Evolutionary conservation across 2,113 vertebrate genomes (phyloP).

Genomic region (Gobiocypris rarus): DNA sequence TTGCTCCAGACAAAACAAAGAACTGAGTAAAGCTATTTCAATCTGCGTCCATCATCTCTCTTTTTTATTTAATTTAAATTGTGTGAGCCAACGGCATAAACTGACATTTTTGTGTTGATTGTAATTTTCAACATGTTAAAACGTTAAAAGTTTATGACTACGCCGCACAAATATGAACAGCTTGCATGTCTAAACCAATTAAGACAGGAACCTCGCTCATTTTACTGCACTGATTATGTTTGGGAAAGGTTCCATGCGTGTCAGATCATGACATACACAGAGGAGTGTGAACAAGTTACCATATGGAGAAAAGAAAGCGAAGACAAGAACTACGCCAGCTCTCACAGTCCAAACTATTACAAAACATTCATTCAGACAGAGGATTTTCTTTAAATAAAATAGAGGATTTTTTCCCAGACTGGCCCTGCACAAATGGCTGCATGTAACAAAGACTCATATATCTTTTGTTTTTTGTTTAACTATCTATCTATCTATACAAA

Average conservation of each 20-base stretch:
- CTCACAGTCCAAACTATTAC: not conserved
- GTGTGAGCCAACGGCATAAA: not conserved
- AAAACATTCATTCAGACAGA: not conserved
- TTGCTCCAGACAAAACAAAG: not conserved
- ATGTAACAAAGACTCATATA: not conserved
- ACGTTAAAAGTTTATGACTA: not conserved
- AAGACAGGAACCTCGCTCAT: not conserved
- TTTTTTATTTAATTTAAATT: not conserved
- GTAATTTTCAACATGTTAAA: not conserved
- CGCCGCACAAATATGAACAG: not conserved
- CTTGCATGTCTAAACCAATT: conserved; percentile 4
- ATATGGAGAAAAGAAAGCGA: not conserved
- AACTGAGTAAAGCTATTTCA: not conserved
- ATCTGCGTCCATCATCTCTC: not conserved
- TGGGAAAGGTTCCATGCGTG: conserved; percentile 17
- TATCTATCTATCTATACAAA: not conserved
- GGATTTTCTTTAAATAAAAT: not conserved
- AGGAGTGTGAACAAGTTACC: conserved; percentile 12
- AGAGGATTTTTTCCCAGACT: not conserved
- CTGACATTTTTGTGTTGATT: not conserved
- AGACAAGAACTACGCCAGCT: not conserved
- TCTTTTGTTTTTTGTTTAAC: not conserved
- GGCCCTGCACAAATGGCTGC: not conserved
- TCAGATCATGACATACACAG: conserved; percentile 8
- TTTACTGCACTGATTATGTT: conserved; percentile 28